phyloP scores from a whole-genome alignment of 2,113 vertebrate species.

The Pelusios castaneus region DNA sequence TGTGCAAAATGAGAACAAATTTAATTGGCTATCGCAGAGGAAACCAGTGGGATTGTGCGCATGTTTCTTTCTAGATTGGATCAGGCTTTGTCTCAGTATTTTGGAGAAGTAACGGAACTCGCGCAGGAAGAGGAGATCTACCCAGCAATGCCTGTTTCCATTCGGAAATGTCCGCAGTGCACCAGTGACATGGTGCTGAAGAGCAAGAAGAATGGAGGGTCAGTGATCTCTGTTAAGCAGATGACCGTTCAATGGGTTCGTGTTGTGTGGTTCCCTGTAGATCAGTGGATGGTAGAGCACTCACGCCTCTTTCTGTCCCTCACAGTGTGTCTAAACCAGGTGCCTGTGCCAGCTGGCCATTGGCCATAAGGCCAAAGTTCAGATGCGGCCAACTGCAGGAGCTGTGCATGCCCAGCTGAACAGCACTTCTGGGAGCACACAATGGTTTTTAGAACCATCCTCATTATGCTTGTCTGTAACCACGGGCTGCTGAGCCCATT shows the following conservation, averaged over 20 bases:
- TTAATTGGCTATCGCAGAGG: background rate
- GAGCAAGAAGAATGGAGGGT: conserved; percentile 89
- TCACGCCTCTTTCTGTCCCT: background rate
- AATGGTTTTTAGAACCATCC: background rate
- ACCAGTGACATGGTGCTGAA: conserved; percentile 93
- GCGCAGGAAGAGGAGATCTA: conserved; percentile 81
- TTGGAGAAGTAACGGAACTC: conserved; percentile 84
- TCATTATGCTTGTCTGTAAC: background rate
- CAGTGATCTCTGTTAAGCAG: conserved; percentile 37
- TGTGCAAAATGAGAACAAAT: background rate
- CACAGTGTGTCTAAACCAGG: background rate
- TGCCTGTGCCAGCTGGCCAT: background rate
- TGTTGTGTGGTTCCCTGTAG: background rate
- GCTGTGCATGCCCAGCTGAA: background rate
- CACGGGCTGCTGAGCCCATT: background rate
- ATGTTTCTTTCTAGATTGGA: conserved; percentile 82
- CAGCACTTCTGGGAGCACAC: background rate
- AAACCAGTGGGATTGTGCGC: background rate
- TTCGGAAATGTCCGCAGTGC: conserved; percentile 93
- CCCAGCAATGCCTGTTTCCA: conserved; percentile 76
- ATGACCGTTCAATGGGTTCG: background rate
- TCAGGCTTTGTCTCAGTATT: conserved; percentile 90
- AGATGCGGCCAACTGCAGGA: background rate
- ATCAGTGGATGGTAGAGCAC: background rate
- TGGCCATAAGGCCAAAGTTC: background rate